Percentiles rank a stretch among this genome's conserved stretches.
Evolutionary conservation across 2,888 invertebrate species (phyloP).

Genomic region (Cantharis rustica): DNA sequence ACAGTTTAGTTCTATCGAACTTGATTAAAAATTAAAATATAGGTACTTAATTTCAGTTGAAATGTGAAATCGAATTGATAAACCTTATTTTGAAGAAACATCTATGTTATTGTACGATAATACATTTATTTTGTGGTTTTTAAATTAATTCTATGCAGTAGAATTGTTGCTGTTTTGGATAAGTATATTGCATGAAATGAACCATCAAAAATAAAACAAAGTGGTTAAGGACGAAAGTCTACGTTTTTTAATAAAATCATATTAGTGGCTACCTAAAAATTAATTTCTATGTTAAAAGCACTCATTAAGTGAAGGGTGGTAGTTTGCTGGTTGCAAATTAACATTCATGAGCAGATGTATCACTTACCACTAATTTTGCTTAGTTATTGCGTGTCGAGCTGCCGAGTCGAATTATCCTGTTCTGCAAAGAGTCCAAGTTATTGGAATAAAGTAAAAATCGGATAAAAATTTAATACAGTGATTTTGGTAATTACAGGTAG

Average conservation of each 20-base stretch:
- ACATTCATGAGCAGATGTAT: background rate
- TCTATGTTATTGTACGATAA: background rate
- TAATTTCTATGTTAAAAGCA: background rate
- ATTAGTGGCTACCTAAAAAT: background rate
- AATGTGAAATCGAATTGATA: background rate
- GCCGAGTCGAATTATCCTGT: background rate
- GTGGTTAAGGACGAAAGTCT: background rate
- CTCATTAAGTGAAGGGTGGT: background rate
- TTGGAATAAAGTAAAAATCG: constrained; percentile 17
- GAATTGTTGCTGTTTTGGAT: too few relatives aligned
- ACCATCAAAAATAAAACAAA: background rate
- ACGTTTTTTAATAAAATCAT: background rate
- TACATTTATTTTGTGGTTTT: background rate
- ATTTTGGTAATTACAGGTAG: constrained; percentile 19
- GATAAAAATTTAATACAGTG: constrained; percentile 22
- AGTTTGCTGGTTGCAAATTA: background rate
- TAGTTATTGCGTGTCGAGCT: background rate
- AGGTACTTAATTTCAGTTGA: background rate
- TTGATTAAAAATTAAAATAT: background rate
- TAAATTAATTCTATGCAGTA: too few relatives aligned
- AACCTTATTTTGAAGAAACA: background rate
- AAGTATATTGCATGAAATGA: too few relatives aligned
- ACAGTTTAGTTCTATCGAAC: background rate
- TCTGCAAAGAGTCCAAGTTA: background rate
- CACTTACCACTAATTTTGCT: background rate